Base-by-base conservation (phyloP, 2,797 vertebrate species). In the Falco naumanni region DNA sequence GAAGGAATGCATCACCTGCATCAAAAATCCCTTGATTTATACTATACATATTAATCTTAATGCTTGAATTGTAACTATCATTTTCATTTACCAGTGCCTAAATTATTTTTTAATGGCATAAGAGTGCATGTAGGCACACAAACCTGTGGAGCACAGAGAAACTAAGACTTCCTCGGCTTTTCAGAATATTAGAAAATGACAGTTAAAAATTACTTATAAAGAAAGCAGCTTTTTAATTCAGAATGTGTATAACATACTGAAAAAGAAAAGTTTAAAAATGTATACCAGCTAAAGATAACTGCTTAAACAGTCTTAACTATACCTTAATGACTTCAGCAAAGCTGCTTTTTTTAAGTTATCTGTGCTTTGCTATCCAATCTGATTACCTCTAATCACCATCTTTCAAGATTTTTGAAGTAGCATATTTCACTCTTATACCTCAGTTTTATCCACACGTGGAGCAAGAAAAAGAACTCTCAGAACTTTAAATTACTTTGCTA, bases 1-100 rank as follows among this genome's bases (percentile, higher is more conserved):
- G 4, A 84, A 75, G 13, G 19, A 37, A 57, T 50, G 18, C n/a
- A 25, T 22, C 33, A 83, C 6, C 17, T 13, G 81, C 0, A 0
- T 37, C 22, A 91, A 79, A 84, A 72, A 0, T 19, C 12, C 16
- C 34, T 47, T 21, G 13, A 76, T 66, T 94, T 72, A 83, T 34
- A 13, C n/a, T 65, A 87, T 8, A 41, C 37, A 10, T 17, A 37
- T 47, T 85, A n/a, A 89, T 48, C 34, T 75, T 59, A 64, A 89
- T 63, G 59, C 39, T 65, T 51, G 43, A 72, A 33, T 8, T 84
- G 79, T 71, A 76, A 43, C 45, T 80, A 22, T 60, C 28, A 25
- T 64, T 78, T 85, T 91, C 2, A 85, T 61, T 85, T 87, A 41
- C 12, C 37, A 65, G 3, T 14, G 6, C 64, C 45, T 89, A 70